These are phyloP conservation scores for Phyllostomus hastatus DNA, from an alignment of 2,113 vertebrate species.

Conservation along the genomic window DNA sequence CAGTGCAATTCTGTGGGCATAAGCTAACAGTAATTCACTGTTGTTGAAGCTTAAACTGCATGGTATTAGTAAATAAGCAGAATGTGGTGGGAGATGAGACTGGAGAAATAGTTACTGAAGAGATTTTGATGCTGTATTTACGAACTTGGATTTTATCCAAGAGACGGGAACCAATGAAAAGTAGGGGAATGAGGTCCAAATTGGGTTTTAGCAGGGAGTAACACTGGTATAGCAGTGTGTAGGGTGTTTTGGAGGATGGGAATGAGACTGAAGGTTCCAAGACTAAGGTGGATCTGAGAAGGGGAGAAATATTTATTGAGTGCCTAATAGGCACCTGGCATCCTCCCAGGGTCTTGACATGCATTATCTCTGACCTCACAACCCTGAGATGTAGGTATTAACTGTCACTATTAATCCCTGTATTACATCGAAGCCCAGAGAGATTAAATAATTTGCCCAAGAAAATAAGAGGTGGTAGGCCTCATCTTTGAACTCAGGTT, in stretches of 20 bases:
- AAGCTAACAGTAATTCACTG: neutral
- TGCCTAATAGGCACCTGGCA: neutral
- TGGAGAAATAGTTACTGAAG: neutral
- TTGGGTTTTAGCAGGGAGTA: neutral
- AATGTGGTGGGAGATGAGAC: neutral
- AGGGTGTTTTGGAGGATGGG: neutral
- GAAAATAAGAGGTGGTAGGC: neutral
- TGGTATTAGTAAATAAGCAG: neutral
- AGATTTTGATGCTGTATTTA: neutral
- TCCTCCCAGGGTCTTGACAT: neutral
- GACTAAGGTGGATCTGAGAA: neutral
- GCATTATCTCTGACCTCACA: neutral
- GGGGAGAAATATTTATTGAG: neutral
- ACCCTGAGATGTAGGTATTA: neutral
- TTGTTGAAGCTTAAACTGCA: neutral
- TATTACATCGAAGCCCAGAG: neutral
- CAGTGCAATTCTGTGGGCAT: neutral
- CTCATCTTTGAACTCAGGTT: neutral
- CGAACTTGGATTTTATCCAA: neutral
- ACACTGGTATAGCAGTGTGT: neutral
- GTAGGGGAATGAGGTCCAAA: neutral
- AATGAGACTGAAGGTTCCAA: neutral
- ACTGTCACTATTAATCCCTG: neutral
- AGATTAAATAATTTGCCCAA: constrained; percentile 6
- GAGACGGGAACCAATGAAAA: neutral